Evolutionary conservation across 1,140 invertebrate species (phyloP), one percentile per base, ranked within the genome.

Genomic region (Megalonaias nervosa): DNA sequence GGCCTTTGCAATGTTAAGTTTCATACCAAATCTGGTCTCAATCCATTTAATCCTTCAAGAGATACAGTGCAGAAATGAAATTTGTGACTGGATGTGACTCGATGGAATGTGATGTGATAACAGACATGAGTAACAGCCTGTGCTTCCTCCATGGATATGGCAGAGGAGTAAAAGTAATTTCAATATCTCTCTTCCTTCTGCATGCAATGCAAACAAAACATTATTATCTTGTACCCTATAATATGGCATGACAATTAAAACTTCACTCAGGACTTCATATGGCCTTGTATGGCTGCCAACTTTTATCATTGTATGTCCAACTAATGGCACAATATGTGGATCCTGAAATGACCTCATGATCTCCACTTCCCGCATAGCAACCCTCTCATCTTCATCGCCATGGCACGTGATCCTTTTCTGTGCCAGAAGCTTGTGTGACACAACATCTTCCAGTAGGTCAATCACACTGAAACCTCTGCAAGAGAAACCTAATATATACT

Each of bases 381-480:
- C 89, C 84, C 93, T 93, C 85, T 96, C 94, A 88, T 97, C 96
- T 76, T 95, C 94, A 77, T 93, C 91, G 73, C 94, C 93, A 90
- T 97, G 95, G 87, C 95, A 96, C 56, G 93, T 92, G 67, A 97
- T 96, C 84, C 95, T 93, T 91, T 97, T 97, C 66, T 97, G 89
- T 12, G 96, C 96, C 92, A 93, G 96, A 74, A 93, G 91, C 75
- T 94, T 94, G 82, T 93, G 93, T 12, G 93, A 94, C 19, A 90
- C 70, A n/a, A 90, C 82, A 90, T 96, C 94, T 89, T 96, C 94
- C 3, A 95, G 93, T 79, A 97, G 91, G 84, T 95, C 94, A 71
- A 97, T 95, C 71, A 94, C 93, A 87, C 95, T 96, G 86, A 97
- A 97, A 31, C 96, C 96, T 31, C 96, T 97, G 87, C 76, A 93